Evolutionary conservation across 2,888 invertebrate species (phyloP).

Genomic region (Sericinus montela): DNA sequence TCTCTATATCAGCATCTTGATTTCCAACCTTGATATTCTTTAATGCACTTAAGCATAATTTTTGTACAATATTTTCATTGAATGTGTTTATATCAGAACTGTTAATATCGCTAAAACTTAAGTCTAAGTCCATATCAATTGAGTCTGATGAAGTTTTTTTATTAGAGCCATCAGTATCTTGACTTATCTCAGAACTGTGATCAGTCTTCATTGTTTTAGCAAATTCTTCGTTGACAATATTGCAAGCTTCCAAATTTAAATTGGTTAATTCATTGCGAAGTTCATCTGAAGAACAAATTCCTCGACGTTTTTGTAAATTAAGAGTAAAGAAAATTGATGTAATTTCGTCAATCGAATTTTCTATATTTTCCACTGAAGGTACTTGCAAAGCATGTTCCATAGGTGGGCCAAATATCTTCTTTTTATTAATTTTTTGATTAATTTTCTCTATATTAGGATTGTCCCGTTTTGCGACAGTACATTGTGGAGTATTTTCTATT

Average conservation of each 20-base stretch:
- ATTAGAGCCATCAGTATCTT: conserved; percentile 68
- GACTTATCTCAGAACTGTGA: conserved; percentile 63
- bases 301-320: conserved; percentile 75
- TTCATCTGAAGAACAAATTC: conserved; percentile 78
- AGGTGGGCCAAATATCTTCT: conserved; percentile 68
- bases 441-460: conserved; percentile 34
- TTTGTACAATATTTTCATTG: conserved; percentile 77
- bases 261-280: conserved; percentile 62
- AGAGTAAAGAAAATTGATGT: conserved; percentile 51
- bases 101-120: conserved; percentile 77
- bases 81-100: conserved; percentile 77
- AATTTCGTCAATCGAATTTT: conserved; percentile 69
- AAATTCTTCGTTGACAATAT: conserved; percentile 53
- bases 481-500: conserved; percentile 68
- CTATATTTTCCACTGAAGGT: conserved; percentile 58
- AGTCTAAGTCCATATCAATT: conserved; percentile 74
- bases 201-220: conserved; percentile 61
- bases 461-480: conserved; percentile 37
- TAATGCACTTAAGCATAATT: conserved; percentile 71
- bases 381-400: conserved; percentile 69
- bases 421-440: conserved; percentile 46
- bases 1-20: conserved; percentile 75
- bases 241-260: conserved; percentile 51
- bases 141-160: conserved; percentile 76
- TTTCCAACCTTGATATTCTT: conserved; percentile 77